A percentile compares a stretch with the other conserved stretches of the same genome.
Evolutionary conservation across 2,888 invertebrate genomes (phyloP).

Genomic region (Malachius bipustulatus): DNA sequence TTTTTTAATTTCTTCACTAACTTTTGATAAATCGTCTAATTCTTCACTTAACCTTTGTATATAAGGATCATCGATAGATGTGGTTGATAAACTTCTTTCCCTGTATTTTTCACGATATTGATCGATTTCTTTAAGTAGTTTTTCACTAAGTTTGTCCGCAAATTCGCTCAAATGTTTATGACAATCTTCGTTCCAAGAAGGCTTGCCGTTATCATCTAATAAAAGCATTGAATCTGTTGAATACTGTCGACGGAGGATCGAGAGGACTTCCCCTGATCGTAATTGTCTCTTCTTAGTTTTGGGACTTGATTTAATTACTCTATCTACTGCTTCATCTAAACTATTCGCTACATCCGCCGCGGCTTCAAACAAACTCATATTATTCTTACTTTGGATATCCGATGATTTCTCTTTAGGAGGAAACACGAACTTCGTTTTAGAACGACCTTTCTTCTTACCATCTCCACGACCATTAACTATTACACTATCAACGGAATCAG

Average conservation of each 20-base stretch:
- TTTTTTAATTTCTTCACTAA: conserved; percentile 46
- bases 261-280: conserved; percentile 11
- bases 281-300: conserved; percentile 40
- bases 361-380: conserved; percentile 48
- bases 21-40: conserved; percentile 44
- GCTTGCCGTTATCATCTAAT: conserved; percentile 19
- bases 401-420: conserved; percentile 16
- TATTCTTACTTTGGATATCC: conserved; percentile 22
- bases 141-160: conserved; percentile 71
- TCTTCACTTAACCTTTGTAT: conserved; percentile 47
- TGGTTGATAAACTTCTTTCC: conserved; percentile 41
- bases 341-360: conserved; percentile 54
- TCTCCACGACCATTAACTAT: conserved; percentile 48
- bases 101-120: conserved; percentile 41
- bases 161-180: conserved; percentile 64
- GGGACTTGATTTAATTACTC: conserved; percentile 52
- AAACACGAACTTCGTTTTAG: conserved; percentile 23
- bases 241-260: conserved; percentile 23
- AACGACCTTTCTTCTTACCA: conserved; percentile 9
- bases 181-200: conserved; percentile 50
- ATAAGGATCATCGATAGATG: conserved; percentile 49
- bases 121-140: conserved; percentile 66
- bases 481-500: conserved; percentile 77
- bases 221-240: conserved; percentile 28
- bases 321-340: conserved; percentile 56